These are phyloP conservation scores for Lordiphosa stackelbergi DNA, from an alignment of 1,140 invertebrate species.

Conservation along the genomic window DNA sequence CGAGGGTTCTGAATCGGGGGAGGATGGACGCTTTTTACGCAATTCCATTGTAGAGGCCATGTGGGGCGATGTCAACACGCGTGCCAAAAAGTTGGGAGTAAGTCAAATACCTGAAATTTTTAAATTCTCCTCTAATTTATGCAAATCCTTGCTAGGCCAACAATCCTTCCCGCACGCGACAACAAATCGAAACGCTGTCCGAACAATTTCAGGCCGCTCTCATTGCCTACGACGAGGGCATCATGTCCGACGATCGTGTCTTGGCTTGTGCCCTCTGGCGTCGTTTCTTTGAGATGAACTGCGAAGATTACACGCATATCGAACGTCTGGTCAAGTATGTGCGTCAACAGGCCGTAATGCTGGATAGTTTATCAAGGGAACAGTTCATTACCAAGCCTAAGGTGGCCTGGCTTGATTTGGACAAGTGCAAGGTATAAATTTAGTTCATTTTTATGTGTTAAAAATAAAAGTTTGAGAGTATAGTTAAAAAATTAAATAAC, in stretches of 20 bases:
- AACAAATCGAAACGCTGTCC: slow-evolving; percentile 81
- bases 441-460: slow-evolving; percentile 41
- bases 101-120: slow-evolving; percentile 39
- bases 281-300: slow-evolving; percentile 83
- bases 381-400: slow-evolving; percentile 75
- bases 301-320: slow-evolving; percentile 81
- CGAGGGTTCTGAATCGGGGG: slow-evolving; percentile 80
- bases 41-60: slow-evolving; percentile 86
- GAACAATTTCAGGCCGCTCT: slow-evolving; percentile 90
- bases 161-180: slow-evolving; percentile 79
- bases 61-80: slow-evolving; percentile 87
- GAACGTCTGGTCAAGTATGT: slow-evolving; percentile 85
- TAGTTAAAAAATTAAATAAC: slow-evolving; percentile 27
- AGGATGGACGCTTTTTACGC: slow-evolving; percentile 84
- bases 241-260: slow-evolving; percentile 84
- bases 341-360: slow-evolving; percentile 82
- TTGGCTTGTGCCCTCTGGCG: slow-evolving; percentile 91
- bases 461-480: slow-evolving; percentile 28
- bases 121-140: background rate
- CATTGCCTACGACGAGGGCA: slow-evolving; percentile 91
- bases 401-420: slow-evolving; percentile 75
- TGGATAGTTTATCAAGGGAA: slow-evolving; percentile 76
- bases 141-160: slow-evolving; percentile 76
- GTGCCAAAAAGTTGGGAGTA: slow-evolving; percentile 86
- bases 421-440: slow-evolving; percentile 60